A percentile compares a stretch with the other conserved stretches of the same genome.
Conservation (phyloP, 23 tunicate species). For the Pegea sp. region DNA sequence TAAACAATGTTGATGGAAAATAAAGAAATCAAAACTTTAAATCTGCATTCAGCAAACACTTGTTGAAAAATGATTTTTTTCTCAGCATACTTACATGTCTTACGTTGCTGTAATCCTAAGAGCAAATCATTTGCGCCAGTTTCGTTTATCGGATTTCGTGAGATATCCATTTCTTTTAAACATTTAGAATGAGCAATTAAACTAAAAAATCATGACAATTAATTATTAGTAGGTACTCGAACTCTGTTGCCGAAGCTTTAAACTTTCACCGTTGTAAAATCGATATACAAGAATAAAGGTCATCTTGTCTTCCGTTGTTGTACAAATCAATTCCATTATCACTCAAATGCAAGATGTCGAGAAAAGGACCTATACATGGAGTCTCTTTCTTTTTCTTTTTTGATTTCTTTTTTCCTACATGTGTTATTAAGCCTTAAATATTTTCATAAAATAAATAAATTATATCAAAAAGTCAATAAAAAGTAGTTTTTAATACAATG, state of each 20-base stretch:
- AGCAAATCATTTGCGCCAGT: neutral
- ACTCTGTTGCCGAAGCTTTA: too few species aligned
- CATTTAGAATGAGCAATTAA: neutral
- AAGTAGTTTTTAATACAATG: too few species aligned
- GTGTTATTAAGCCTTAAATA: too few species aligned
- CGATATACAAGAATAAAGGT: constrained; percentile 35
- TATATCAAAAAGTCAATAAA: neutral
- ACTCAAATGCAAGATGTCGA: constrained; percentile 44
- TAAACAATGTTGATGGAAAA: too few species aligned
- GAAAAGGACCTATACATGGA: constrained; percentile 41
- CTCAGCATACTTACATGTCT: neutral
- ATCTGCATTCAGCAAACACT: too few species aligned
- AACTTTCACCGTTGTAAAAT: too few species aligned
- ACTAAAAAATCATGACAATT: too few species aligned
- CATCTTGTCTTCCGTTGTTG: constrained; percentile 16
- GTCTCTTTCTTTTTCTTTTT: constrained; percentile 29
- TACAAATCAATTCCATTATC: constrained; percentile 61
- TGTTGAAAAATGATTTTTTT: too few species aligned
- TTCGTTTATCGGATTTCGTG: neutral
- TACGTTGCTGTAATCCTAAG: neutral
- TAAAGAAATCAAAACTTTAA: too few species aligned
- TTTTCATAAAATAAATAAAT: too few species aligned
- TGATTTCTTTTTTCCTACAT: constrained; percentile 15
- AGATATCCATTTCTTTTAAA: neutral
- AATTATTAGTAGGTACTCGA: too few species aligned